phyloP scores from a whole-genome alignment of 2,888 invertebrate genomes.

The Dasysyrphus albostriatus region DNA sequence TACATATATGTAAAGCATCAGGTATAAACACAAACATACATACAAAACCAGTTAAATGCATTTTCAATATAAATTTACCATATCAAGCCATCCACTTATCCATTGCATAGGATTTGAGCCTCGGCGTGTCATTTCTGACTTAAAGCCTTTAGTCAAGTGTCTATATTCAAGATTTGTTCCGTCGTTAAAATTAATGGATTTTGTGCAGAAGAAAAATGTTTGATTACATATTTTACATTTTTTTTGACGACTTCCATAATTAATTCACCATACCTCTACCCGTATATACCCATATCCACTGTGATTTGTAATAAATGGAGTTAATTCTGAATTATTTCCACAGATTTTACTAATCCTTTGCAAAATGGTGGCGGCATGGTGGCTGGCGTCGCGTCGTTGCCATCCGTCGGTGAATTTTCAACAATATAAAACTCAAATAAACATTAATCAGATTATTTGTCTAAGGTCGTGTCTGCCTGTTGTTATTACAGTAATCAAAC shows the following conservation, averaged over 20 bases:
- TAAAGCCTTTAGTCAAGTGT: conserved; percentile 37
- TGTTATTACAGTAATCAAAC: conserved; percentile 71
- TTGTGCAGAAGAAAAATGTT: conserved; percentile 4
- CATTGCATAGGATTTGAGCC: conserved; percentile 10
- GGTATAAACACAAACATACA: background rate
- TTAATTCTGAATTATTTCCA: conserved; percentile 32
- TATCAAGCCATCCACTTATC: background rate
- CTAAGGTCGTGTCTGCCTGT: conserved; percentile 73
- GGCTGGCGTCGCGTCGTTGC: background rate
- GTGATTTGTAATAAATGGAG: background rate
- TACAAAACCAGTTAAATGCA: conserved; percentile 32
- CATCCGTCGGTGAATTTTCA: background rate
- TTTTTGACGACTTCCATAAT: conserved; percentile 18
- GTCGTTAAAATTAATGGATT: conserved; percentile 29
- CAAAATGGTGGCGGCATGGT: background rate
- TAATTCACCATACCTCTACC: background rate
- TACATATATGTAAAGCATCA: background rate
- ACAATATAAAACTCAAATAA: conserved; percentile 59
- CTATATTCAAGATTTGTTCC: conserved; percentile 3
- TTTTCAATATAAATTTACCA: background rate
- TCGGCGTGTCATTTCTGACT: conserved; percentile 22
- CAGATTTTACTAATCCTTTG: conserved; percentile 24
- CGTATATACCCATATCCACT: background rate
- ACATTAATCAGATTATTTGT: conserved; percentile 75
- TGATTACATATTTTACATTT: conserved; percentile 33